A percentile compares a stretch with the other conserved stretches of the same genome.
Evolutionary conservation across 2,797 vertebrate genomes (phyloP).

Genomic region (Cuculus canorus): DNA sequence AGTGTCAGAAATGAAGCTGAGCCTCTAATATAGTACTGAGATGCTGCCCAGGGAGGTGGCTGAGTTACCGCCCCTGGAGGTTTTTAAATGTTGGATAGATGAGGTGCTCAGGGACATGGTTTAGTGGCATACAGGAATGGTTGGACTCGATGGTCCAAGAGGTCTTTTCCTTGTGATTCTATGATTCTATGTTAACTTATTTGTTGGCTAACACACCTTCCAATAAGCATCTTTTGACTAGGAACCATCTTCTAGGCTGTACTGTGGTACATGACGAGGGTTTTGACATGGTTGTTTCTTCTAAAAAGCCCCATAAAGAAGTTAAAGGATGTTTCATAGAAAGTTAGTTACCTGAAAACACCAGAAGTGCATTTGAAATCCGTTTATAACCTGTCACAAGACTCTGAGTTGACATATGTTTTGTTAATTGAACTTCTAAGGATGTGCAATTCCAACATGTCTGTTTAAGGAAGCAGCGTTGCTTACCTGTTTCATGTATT

Average conservation of each 20-base stretch:
- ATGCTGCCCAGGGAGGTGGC: too few species aligned
- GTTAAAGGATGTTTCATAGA: not conserved
- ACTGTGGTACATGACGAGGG: not conserved
- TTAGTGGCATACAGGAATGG: too few species aligned
- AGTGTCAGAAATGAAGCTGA: not conserved
- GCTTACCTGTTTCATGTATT: slow-evolving; percentile 5
- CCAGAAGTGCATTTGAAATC: not conserved
- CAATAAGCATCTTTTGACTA: not conserved
- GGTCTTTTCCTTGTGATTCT: too few species aligned
- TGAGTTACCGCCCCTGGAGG: too few species aligned
- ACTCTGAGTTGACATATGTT: not conserved
- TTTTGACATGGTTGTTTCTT: not conserved
- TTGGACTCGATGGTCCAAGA: too few species aligned
- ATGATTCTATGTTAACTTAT: not conserved
- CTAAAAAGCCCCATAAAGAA: not conserved
- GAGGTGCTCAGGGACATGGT: too few species aligned
- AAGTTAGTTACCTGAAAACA: not conserved
- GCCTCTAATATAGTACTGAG: not conserved
- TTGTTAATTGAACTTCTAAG: slow-evolving; percentile 40
- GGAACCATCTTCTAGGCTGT: not conserved
- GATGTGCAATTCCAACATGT: not conserved
- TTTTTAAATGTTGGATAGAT: too few species aligned
- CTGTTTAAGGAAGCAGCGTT: not conserved
- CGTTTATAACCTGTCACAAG: not conserved
- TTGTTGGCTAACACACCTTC: not conserved